These are phyloP conservation scores for Sakesphorus luctuosus DNA, from an alignment of 2,113 vertebrate species.

Conservation along the genomic window DNA sequence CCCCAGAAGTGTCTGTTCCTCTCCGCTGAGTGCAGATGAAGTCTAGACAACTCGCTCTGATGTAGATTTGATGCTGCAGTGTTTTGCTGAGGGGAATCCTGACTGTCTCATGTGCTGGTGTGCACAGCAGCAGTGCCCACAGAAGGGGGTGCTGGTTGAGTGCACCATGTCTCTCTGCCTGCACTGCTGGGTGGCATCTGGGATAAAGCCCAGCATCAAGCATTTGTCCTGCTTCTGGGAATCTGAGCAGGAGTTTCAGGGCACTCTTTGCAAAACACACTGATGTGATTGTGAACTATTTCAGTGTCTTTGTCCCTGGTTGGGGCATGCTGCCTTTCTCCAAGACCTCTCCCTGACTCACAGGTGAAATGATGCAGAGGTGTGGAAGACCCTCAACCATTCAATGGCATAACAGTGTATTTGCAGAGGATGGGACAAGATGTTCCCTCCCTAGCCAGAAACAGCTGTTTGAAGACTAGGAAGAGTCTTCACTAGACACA, in stretches of 20 bases:
- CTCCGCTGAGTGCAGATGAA: conserved; percentile 37
- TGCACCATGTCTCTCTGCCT: neutral
- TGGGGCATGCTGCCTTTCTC: neutral
- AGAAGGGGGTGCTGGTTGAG: neutral
- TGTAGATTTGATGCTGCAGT: conserved; percentile 65
- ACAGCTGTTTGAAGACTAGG: neutral
- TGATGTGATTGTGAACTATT: neutral
- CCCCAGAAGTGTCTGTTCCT: conserved; percentile 70
- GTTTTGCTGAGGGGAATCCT: conserved; percentile 69
- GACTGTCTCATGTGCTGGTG: conserved; percentile 16
- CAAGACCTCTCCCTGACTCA: neutral
- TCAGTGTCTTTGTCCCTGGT: neutral
- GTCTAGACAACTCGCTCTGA: conserved; percentile 44
- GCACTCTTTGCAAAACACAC: neutral
- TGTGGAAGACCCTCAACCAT: neutral
- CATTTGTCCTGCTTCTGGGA: neutral
- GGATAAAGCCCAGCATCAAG: neutral
- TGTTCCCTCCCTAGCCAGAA: neutral
- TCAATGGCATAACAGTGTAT: neutral
- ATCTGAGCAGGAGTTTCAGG: neutral
- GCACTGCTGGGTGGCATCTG: neutral
- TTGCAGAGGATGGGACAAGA: neutral
- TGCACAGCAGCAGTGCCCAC: neutral
- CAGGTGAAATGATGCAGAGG: neutral
- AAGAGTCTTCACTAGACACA: neutral